A percentile compares a stretch with the other conserved stretches of the same genome.
phyloP scores from a whole-genome alignment of 1,140 invertebrate genomes.

The Brachionus rubens region DNA sequence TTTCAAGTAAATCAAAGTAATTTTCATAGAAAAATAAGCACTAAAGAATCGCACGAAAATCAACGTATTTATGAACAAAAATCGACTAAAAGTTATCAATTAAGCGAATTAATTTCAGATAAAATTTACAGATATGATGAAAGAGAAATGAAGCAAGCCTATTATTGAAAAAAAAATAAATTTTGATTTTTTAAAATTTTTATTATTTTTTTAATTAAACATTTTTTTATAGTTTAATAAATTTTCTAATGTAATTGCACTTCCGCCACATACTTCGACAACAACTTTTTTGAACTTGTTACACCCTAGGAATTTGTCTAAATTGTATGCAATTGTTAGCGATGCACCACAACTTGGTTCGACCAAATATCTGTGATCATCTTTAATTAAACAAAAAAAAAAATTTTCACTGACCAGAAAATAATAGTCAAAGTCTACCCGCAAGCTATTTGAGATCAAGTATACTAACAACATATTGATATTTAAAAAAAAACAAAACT shows the following conservation, averaged over 20 bases:
- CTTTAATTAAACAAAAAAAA: slow-evolving; percentile 11
- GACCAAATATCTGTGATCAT: slow-evolving; percentile 62
- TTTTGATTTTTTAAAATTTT: not conserved
- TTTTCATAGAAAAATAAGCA: no score
- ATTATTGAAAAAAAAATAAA: slow-evolving; percentile 20
- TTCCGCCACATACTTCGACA: slow-evolving; percentile 64
- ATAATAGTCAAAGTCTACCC: no score
- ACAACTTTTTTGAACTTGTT: slow-evolving; percentile 54
- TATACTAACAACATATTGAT: no score
- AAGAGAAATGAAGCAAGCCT: slow-evolving; percentile 40
- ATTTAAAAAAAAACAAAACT: no score
- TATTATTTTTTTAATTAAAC: slow-evolving; percentile 16
- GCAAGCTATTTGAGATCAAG: no score
- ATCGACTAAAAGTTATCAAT: slow-evolving; percentile 11
- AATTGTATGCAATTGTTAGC: slow-evolving; percentile 59
- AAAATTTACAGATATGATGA: slow-evolving; percentile 20
- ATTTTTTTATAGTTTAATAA: slow-evolving; percentile 56
- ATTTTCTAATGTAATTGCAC: slow-evolving; percentile 55
- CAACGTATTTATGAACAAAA: slow-evolving; percentile 4
- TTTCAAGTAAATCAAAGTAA: not conserved
- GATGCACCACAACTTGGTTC: slow-evolving; percentile 64
- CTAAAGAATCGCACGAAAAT: not conserved
- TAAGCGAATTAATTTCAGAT: not conserved
- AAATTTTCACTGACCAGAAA: not conserved
- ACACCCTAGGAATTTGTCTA: slow-evolving; percentile 12